Conservation (phyloP, 2,888 invertebrate genomes). For the Pyrgus malvae region DNA sequence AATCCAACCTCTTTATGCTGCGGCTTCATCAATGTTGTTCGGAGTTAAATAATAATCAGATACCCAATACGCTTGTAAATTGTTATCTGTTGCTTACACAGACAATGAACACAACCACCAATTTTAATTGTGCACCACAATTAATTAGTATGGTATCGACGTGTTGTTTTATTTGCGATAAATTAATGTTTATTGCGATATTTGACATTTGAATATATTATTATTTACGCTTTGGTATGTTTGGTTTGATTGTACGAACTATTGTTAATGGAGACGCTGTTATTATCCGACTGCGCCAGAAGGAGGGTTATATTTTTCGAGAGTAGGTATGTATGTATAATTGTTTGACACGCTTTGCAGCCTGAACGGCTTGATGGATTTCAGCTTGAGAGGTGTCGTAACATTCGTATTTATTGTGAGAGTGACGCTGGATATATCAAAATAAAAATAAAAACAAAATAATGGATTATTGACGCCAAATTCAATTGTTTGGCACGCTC, state of each 20-base stretch:
- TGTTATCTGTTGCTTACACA: neutral
- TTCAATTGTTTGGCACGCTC: too few species aligned
- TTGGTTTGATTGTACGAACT: neutral
- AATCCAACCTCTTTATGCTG: slow-evolving; percentile 4
- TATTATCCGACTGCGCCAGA: too few species aligned
- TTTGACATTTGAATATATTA: neutral
- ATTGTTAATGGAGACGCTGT: neutral
- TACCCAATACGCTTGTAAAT: neutral
- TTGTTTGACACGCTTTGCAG: too few species aligned
- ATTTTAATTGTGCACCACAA: neutral
- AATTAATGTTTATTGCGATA: neutral
- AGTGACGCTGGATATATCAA: too few species aligned
- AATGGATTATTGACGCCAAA: too few species aligned
- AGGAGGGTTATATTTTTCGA: too few species aligned
- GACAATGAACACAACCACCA: neutral
- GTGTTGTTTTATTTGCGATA: neutral
- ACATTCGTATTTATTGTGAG: too few species aligned
- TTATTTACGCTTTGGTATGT: too few species aligned
- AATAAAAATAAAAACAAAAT: too few species aligned
- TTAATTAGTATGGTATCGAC: neutral
- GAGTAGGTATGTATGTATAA: too few species aligned
- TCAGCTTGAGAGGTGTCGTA: too few species aligned
- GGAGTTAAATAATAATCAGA: neutral
- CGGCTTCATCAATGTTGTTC: slow-evolving; percentile 3
- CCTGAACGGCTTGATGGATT: too few species aligned